phyloP scores from a whole-genome alignment of 30 jellyfish, hydroid and myxozoan genomes.

The Haliclystus octoradiatus region DNA sequence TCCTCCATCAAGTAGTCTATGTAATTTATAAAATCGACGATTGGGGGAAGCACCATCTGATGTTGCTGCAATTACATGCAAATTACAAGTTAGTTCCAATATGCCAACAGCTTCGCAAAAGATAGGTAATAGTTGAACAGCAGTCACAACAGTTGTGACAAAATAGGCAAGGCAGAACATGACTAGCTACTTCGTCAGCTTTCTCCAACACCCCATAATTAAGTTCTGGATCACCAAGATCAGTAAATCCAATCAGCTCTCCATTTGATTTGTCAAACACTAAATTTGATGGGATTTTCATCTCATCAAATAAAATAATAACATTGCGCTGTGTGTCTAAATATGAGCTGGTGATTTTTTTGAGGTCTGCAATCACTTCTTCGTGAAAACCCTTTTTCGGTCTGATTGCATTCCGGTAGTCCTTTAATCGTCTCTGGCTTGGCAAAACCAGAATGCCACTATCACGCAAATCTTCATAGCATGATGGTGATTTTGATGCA shows the following conservation, averaged over 20 bases:
- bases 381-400: constrained; percentile 28
- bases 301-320: constrained; percentile 20
- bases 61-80: constrained; percentile 28
- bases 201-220: constrained; percentile 16
- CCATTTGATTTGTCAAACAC: constrained; percentile 36
- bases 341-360: constrained; percentile 1
- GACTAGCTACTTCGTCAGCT: constrained; percentile 27
- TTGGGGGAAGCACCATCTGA: constrained; percentile 49
- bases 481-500: constrained; percentile 32
- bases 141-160: constrained; percentile 19
- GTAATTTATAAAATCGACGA: constrained; percentile 26
- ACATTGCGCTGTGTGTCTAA: constrained; percentile 29
- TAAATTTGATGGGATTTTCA: constrained; percentile 24
- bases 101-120: constrained; percentile 35
- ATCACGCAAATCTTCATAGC: constrained; percentile 27
- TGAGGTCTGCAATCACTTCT: constrained; percentile 13
- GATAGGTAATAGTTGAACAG: constrained; percentile 38
- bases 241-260: constrained; percentile 28
- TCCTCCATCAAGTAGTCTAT: constrained; percentile 8
- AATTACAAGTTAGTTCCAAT: constrained; percentile 25
- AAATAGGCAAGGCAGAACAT: constrained; percentile 30
- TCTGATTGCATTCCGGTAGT: constrained; percentile 29
- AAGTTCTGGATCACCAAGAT: constrained; percentile 35
- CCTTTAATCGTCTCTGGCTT: constrained; percentile 19
- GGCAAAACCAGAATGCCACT: constrained; percentile 19